Conservation (phyloP, 2,888 invertebrate species). For the Xanthorhoe designata region DNA sequence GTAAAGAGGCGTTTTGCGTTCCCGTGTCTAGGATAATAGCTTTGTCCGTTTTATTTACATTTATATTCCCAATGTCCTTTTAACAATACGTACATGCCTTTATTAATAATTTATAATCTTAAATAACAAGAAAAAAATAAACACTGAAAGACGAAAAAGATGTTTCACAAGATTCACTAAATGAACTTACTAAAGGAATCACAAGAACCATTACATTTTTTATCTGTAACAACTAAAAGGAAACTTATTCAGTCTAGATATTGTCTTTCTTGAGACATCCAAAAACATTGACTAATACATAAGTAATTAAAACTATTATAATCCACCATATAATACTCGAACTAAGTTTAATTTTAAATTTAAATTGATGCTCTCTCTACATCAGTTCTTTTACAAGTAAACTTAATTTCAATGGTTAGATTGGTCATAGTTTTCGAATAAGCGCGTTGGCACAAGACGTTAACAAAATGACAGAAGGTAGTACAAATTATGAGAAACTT, state of each 20-base stretch:
- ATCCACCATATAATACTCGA: conserved; percentile 64
- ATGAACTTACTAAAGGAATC: conserved; percentile 67
- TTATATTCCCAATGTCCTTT: conserved; percentile 63
- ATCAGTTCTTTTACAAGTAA: conserved; percentile 64
- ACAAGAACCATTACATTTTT: conserved; percentile 53
- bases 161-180: conserved; percentile 56
- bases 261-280: conserved; percentile 79
- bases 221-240: conserved; percentile 64
- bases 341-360: conserved; percentile 70
- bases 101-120: conserved; percentile 73
- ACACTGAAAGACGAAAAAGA: conserved; percentile 59
- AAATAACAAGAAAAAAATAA: conserved; percentile 64
- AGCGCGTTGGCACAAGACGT: conserved; percentile 65
- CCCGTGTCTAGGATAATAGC: conserved; percentile 71
- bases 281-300: conserved; percentile 74
- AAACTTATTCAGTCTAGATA: conserved; percentile 82
- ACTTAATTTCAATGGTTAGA: conserved; percentile 41
- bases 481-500: conserved; percentile 37
- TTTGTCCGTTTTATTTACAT: conserved; percentile 55
- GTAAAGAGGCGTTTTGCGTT: conserved; percentile 66
- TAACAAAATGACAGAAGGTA: conserved; percentile 44
- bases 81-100: conserved; percentile 69
- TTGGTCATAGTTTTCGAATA: conserved; percentile 58
- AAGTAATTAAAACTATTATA: conserved; percentile 55
- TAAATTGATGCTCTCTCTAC: conserved; percentile 63